phyloP scores from a whole-genome alignment of 2,797 vertebrate species.

The Lepus oiostolus region DNA sequence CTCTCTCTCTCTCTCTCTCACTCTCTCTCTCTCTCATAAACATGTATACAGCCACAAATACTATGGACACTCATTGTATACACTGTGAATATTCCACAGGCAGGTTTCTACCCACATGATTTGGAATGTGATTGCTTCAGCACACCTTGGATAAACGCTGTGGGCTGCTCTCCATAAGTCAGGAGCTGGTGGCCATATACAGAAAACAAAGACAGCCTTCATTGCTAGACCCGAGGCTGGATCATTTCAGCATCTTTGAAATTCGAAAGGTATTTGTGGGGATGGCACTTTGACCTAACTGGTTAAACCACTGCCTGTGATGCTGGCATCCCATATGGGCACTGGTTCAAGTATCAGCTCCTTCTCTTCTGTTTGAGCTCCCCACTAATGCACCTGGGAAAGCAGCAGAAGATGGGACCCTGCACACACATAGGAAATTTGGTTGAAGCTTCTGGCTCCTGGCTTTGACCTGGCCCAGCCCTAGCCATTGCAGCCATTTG shows the following conservation, averaged over 20 bases:
- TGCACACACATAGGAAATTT: too few relatives aligned
- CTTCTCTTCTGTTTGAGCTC: too few relatives aligned
- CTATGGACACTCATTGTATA: neutral
- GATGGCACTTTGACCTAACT: too few relatives aligned
- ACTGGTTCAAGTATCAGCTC: too few relatives aligned
- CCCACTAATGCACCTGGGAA: too few relatives aligned
- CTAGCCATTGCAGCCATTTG: too few relatives aligned
- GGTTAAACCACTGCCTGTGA: too few relatives aligned
- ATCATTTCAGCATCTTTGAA: constrained; percentile 63
- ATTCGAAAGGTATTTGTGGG: constrained; percentile 48
- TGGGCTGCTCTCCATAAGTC: neutral
- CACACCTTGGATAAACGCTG: neutral
- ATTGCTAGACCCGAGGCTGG: neutral
- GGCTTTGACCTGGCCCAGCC: too few relatives aligned
- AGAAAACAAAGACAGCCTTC: neutral
- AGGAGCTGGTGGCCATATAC: neutral
- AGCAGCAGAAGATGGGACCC: too few relatives aligned
- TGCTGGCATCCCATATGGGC: too few relatives aligned
- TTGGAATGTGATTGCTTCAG: neutral
- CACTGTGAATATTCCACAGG: neutral
- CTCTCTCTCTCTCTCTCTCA: neutral
- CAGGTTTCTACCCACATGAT: neutral
- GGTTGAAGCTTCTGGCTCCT: too few relatives aligned
- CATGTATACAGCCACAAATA: neutral
- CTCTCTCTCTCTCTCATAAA: neutral